A percentile compares a stretch with the other conserved stretches of the same genome.
phyloP scores from a whole-genome alignment of 2,113 vertebrate genomes.

The Philantomba maxwellii region DNA sequence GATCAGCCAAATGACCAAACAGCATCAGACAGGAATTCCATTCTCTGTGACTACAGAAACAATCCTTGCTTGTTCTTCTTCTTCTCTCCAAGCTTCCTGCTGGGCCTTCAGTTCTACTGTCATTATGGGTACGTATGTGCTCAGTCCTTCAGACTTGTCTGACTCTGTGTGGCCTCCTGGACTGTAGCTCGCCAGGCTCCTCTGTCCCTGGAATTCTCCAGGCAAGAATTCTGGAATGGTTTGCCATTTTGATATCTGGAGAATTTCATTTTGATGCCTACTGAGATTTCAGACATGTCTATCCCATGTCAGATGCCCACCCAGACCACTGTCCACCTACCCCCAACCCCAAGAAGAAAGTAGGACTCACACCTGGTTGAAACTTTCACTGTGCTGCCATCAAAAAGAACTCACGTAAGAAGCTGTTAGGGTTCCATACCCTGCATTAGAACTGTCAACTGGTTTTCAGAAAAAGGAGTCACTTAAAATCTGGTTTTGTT shows the following conservation, averaged over 20 bases:
- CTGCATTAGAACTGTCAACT: background rate
- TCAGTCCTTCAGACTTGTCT: background rate
- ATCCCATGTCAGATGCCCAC: background rate
- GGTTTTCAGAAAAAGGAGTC: background rate
- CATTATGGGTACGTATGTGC: rapidly evolving
- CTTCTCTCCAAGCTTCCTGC: background rate
- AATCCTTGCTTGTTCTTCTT: background rate
- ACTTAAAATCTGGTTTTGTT: background rate
- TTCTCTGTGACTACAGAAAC: background rate
- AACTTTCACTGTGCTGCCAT: background rate
- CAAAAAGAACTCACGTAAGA: background rate
- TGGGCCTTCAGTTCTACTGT: background rate
- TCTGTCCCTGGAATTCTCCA: background rate
- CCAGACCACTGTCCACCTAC: background rate
- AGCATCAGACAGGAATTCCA: background rate
- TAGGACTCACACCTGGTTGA: background rate
- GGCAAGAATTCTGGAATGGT: background rate
- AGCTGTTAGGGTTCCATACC: background rate
- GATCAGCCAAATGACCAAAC: background rate
- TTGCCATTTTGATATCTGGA: background rate
- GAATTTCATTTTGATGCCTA: background rate
- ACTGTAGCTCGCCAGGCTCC: background rate
- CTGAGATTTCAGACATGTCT: background rate
- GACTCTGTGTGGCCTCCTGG: background rate
- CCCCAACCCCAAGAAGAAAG: background rate